phyloP scores from a whole-genome alignment of 2,113 vertebrate species.

The Colossoma macropomum region DNA sequence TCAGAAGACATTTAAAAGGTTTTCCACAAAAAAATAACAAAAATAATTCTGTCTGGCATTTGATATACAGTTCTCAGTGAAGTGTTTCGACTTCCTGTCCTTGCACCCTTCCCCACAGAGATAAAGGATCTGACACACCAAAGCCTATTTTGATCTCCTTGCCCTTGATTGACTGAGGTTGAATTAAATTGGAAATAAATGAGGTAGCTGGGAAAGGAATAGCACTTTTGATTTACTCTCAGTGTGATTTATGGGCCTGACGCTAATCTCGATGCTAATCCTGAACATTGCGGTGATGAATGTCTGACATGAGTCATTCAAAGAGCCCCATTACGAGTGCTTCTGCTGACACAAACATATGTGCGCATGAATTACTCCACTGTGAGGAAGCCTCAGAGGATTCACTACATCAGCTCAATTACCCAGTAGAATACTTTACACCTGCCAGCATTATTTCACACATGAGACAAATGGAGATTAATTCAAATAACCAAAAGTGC shows the following conservation, averaged over 20 bases:
- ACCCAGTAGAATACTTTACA: neutral
- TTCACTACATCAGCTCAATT: neutral
- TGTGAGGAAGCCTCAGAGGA: neutral
- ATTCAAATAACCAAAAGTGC: no score
- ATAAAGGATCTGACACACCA: conserved; percentile 12
- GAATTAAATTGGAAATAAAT: conserved; percentile 40
- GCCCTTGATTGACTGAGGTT: conserved; percentile 51
- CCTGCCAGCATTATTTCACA: neutral
- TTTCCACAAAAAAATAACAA: neutral
- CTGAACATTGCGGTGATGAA: conserved; percentile 18
- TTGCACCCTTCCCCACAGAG: neutral
- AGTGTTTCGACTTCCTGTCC: neutral
- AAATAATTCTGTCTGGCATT: neutral
- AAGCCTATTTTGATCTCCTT: conserved; percentile 31
- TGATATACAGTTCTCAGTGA: neutral
- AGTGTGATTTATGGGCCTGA: conserved; percentile 34
- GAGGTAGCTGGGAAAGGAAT: conserved; percentile 12
- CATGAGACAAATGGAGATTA: neutral
- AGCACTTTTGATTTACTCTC: conserved; percentile 33
- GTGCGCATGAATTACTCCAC: conserved; percentile 14
- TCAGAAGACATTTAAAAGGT: neutral
- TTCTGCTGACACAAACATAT: conserved; percentile 35
- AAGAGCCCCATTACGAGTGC: conserved; percentile 32
- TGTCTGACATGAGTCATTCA: conserved; percentile 35
- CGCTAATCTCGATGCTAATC: conserved; percentile 38